Conservation (phyloP, 2,888 invertebrate species). For the Aphrophora alni region DNA sequence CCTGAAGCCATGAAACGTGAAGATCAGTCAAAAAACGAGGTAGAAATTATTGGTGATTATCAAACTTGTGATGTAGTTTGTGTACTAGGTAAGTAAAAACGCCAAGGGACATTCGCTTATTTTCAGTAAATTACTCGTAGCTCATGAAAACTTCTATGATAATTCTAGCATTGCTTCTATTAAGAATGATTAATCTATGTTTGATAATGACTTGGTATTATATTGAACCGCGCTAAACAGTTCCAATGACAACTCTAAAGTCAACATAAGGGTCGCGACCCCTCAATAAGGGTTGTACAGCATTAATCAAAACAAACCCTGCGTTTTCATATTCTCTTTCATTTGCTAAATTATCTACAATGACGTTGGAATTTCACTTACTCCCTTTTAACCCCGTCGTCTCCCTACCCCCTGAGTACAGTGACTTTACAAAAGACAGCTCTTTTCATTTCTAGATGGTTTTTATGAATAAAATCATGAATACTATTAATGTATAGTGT, state of each 20-base stretch:
- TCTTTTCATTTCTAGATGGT: neutral
- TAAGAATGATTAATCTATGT: neutral
- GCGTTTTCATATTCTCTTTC: slow-evolving; percentile 27
- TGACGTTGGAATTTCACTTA: slow-evolving; percentile 35
- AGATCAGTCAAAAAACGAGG: no score
- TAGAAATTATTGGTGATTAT: no score
- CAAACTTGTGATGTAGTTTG: no score
- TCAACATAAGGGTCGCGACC: neutral
- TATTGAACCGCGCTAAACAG: neutral
- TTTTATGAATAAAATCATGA: neutral
- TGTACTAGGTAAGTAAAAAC: no score
- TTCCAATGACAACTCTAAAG: neutral
- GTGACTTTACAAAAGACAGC: neutral
- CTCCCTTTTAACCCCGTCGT: neutral
- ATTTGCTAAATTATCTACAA: slow-evolving; percentile 39
- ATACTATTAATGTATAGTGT: no score
- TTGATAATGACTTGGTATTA: neutral
- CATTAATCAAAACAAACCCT: neutral
- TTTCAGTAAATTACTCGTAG: no score
- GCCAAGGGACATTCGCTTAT: no score
- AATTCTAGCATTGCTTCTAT: no score
- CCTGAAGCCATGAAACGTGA: no score
- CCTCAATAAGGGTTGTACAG: neutral
- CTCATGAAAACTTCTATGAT: no score
- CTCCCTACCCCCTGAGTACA: neutral